Conservation (phyloP, 2,888 invertebrate species). For the Epiperipatus broadwayi region DNA sequence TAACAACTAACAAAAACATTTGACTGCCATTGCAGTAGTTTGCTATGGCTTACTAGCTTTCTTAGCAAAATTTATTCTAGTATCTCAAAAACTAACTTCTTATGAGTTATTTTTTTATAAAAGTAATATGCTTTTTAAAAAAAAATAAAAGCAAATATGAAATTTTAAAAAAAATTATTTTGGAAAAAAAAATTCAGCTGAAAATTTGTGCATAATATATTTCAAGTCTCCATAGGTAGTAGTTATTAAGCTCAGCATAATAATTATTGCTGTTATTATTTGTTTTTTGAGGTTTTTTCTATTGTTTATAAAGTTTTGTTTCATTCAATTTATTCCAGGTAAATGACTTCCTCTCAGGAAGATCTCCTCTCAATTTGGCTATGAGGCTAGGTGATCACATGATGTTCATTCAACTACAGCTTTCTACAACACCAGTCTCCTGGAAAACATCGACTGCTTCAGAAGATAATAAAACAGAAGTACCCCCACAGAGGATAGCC, state of each 20-base stretch:
- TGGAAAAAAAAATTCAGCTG: no score
- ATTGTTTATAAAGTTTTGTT: neutral
- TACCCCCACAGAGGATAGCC: slow-evolving; percentile 18
- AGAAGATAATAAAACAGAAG: slow-evolving; percentile 14
- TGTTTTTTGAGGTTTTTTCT: slow-evolving; percentile 8
- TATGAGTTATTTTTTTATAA: no score
- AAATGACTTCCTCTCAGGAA: slow-evolving; percentile 83
- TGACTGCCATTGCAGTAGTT: no score
- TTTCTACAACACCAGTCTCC: slow-evolving; percentile 50
- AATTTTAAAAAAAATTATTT: no score
- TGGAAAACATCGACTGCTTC: slow-evolving; percentile 23
- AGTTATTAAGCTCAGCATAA: neutral
- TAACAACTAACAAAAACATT: no score
- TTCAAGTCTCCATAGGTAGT: neutral
- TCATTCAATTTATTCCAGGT: slow-evolving; percentile 36
- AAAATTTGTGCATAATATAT: no score
- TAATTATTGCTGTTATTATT: slow-evolving; percentile 6
- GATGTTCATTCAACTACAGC: slow-evolving; percentile 86
- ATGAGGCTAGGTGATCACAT: slow-evolving; percentile 91
- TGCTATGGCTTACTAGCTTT: no score
- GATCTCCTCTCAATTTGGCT: slow-evolving; percentile 76
- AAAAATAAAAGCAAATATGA: no score
- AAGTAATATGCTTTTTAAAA: no score
- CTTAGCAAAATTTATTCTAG: no score
- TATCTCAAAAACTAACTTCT: no score